Evolutionary conservation across 2,113 vertebrate species (phyloP).

Genomic region (Podarcis cretensis): DNA sequence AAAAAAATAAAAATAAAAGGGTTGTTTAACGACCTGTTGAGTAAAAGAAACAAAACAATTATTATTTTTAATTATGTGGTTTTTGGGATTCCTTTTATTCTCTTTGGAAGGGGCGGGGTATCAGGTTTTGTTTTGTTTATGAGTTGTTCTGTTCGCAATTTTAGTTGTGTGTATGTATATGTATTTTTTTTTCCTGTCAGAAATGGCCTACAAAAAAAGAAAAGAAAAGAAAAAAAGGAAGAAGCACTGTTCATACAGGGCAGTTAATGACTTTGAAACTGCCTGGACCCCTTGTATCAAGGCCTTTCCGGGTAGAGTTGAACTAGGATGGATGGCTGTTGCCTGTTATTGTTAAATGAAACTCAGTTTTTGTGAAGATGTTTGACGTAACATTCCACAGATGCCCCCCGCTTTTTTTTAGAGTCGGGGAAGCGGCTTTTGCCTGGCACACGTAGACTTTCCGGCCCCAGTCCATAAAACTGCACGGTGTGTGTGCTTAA

Average conservation of each 20-base stretch:
- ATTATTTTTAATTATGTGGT: conserved; percentile 80
- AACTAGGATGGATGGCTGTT: conserved; percentile 67
- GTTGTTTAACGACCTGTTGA: conserved; percentile 88
- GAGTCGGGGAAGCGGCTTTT: conserved; percentile 57
- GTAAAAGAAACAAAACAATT: conserved; percentile 80
- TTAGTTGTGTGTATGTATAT: conserved; percentile 84
- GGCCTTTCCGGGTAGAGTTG: conserved; percentile 76
- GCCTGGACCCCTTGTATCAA: conserved; percentile 77
- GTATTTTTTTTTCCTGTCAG: conserved; percentile 74
- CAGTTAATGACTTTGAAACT: conserved; percentile 70
- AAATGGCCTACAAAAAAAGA: conserved; percentile 77
- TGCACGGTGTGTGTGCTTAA: background rate
- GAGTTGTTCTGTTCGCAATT: conserved; percentile 72
- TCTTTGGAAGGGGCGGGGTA: background rate
- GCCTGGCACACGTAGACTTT: conserved; percentile 39
- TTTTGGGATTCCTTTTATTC: background rate
- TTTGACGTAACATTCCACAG: conserved; percentile 65
- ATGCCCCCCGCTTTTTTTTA: conserved; percentile 46
- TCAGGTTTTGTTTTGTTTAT: conserved; percentile 50
- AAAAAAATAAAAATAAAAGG: conserved; percentile 39
- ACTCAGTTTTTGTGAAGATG: conserved; percentile 63
- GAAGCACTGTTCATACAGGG: conserved; percentile 72
- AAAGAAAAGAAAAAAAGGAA: background rate
- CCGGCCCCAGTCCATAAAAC: background rate
- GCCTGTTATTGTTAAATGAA: conserved; percentile 64